These are phyloP conservation scores for Pyrocoelia pectoralis DNA, from an alignment of 2,888 invertebrate genomes.

Conservation along the genomic window DNA sequence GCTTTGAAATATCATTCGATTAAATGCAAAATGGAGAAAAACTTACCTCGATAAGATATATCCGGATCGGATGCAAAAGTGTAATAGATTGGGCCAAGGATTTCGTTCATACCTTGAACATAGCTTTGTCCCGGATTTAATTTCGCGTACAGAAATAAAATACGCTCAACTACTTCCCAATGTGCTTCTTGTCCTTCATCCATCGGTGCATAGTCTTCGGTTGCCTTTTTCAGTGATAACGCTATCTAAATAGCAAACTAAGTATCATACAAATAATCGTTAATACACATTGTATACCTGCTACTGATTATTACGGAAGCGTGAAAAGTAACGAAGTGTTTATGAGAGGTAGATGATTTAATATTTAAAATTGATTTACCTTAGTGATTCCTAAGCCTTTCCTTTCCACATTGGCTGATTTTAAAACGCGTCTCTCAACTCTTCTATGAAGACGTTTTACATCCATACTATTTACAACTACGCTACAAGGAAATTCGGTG, in stretches of 20 bases:
- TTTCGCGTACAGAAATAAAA: slow-evolving; percentile 97
- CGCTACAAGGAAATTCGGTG: slow-evolving; percentile 88
- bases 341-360: neutral
- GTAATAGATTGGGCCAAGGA: slow-evolving; percentile 98
- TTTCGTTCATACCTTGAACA: slow-evolving; percentile 99
- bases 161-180: slow-evolving; percentile 98
- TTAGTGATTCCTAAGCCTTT: slow-evolving; percentile 89
- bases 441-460: slow-evolving; percentile 86
- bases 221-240: slow-evolving; percentile 77
- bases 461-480: slow-evolving; percentile 81
- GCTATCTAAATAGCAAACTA: slow-evolving; percentile 63
- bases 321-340: slow-evolving; percentile 17
- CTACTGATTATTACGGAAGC: slow-evolving; percentile 44
- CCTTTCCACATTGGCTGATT: slow-evolving; percentile 87
- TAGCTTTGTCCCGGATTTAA: slow-evolving; percentile 97
- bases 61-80: slow-evolving; percentile 93
- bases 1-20: no score
- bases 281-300: slow-evolving; percentile 39
- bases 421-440: slow-evolving; percentile 85
- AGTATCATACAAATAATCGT: neutral
- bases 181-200: slow-evolving; percentile 94
- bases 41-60: slow-evolving; percentile 76
- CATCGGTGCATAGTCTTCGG: slow-evolving; percentile 83
- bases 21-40: no score
- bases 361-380: slow-evolving; percentile 68